Evolutionary conservation across 2,888 invertebrate species (phyloP), one percentile per base, ranked within the genome.

Genomic region (Lamproptera curius): DNA sequence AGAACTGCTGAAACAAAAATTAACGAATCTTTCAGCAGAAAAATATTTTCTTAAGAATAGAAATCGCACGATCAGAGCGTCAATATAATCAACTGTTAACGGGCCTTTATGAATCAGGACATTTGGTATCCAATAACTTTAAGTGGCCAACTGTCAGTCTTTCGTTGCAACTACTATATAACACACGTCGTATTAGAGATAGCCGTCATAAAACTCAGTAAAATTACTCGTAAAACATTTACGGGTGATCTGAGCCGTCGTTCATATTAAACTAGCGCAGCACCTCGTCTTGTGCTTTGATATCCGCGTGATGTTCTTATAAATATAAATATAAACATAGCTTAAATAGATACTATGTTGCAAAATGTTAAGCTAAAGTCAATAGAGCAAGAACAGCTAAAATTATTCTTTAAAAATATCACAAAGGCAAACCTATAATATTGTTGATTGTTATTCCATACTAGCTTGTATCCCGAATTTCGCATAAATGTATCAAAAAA

Each of bases 131-230:
- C 39, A 48, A 48, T 43, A 52, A 45, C 37, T 51, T 54, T 49
- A 54, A 52, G 47, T 51, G 50, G 52, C 40, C 49, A 52, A 45
- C 44, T 53, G 54, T 45, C 40, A 50, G 42, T 52, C 54, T 57
- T 62, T 62, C 57, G 57, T 60, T 53, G 55, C 51, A 36, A 43
- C 46, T 54, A 59, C 54, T 58, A 53, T 51, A 53, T 51, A 31
- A 42, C 46, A 42, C 58, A 59, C 58, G 54, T 51, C 50, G 50
- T n/a, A n/a, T n/a, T n/a, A 52, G 54, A 59, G 57, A 57, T 53
- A 55, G 53, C 55, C 49, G 55, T 56, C 44, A 52, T 60, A 57
- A 63, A 63, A 55, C 59, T 60, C 52, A 53, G 51, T 50, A 57
- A 56, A 56, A 55, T 55, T 50, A 48, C 51, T 52, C 50, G 46